phyloP scores from a whole-genome alignment of 2,113 vertebrate genomes.

The Scortum barcoo region DNA sequence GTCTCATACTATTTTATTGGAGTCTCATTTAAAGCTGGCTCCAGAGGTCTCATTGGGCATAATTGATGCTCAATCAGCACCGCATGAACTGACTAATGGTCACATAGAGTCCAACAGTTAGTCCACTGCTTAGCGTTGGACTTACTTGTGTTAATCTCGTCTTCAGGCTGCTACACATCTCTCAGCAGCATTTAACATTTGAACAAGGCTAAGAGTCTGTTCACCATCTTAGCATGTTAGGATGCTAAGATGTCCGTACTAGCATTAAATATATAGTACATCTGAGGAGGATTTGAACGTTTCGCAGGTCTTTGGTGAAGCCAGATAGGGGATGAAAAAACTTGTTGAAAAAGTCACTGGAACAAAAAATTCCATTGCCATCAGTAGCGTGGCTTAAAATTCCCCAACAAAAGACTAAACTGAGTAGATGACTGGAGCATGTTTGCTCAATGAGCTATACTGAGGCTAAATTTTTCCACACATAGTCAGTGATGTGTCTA shows the following conservation, averaged over 20 bases:
- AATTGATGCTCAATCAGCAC: constrained; percentile 11
- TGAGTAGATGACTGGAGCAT: too few relatives aligned
- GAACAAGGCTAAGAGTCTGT: neutral
- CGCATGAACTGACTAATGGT: constrained; percentile 6
- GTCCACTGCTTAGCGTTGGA: neutral
- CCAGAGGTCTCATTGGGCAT: neutral
- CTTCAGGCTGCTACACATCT: neutral
- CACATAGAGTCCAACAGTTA: neutral
- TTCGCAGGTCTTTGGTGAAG: neutral
- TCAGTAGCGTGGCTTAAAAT: too few relatives aligned
- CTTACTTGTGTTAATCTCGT: neutral
- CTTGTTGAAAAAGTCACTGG: too few relatives aligned
- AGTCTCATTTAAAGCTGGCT: constrained; percentile 25
- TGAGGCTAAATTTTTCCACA: too few relatives aligned
- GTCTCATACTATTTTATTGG: constrained; percentile 9
- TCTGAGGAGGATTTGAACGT: neutral
- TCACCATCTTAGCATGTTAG: neutral
- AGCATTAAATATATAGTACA: neutral
- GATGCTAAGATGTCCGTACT: neutral
- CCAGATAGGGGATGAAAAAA: too few relatives aligned
- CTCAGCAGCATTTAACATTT: neutral
- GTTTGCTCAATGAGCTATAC: too few relatives aligned
- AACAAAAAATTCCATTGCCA: too few relatives aligned
- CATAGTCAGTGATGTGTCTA: too few relatives aligned
- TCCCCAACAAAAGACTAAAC: too few relatives aligned